These are phyloP conservation scores for Ispidina picta DNA, from an alignment of 2,797 vertebrate species.

Conservation along the genomic window DNA sequence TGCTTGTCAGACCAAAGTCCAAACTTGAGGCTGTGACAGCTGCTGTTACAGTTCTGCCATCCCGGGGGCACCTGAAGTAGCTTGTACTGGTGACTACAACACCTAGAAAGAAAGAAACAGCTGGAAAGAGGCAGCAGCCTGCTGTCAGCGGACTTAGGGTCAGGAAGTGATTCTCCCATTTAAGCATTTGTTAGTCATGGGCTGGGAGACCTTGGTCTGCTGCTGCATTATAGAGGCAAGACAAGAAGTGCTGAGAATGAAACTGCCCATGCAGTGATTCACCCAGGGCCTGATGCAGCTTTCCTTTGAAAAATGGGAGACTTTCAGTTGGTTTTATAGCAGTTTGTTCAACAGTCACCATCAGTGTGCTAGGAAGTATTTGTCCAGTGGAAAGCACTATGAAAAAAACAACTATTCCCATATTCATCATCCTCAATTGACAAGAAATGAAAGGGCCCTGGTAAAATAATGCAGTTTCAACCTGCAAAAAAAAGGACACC, in stretches of 20 bases:
- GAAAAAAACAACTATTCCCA: neutral
- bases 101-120: neutral
- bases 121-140: neutral
- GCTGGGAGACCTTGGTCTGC: neutral
- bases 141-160: neutral
- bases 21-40: neutral
- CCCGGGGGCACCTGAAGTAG: neutral
- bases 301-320: constrained; percentile 1
- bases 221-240: neutral
- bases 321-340: constrained; percentile 37
- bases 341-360: neutral
- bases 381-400: neutral
- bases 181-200: neutral
- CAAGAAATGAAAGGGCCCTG: neutral
- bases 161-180: neutral
- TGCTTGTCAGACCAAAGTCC: neutral
- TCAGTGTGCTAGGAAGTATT: neutral
- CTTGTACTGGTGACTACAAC: neutral
- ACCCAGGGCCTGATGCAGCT: neutral
- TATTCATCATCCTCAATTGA: neutral
- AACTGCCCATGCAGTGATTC: neutral
- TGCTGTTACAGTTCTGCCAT: neutral
- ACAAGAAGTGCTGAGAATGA: neutral
- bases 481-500: neutral
- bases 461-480: neutral